Percentiles rank a stretch among this genome's conserved stretches.
Evolutionary conservation across 2,113 vertebrate species (phyloP).

Genomic region (Tachysurus fulvidraco): DNA sequence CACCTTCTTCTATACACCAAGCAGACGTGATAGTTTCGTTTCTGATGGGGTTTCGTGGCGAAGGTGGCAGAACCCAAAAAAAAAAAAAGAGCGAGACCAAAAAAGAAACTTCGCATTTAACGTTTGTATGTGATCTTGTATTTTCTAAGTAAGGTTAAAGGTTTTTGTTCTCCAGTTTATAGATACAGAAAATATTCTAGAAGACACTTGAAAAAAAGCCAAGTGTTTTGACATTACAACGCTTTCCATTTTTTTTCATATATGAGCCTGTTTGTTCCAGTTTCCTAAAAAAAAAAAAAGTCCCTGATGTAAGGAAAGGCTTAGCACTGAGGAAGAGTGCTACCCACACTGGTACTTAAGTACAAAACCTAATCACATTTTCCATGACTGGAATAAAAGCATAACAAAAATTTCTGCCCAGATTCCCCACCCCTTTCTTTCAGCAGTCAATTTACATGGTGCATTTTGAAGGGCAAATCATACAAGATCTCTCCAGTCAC

Average conservation of each 20-base stretch:
- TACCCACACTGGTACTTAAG: conserved; percentile 62
- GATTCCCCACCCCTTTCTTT: conserved; percentile 42
- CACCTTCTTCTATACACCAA: not conserved
- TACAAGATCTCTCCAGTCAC: conserved; percentile 57
- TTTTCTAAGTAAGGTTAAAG: not conserved
- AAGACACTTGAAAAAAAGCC: not conserved
- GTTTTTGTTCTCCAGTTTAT: not conserved
- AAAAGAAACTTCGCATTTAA: not conserved
- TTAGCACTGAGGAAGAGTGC: conserved; percentile 63
- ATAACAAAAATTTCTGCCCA: conserved; percentile 60
- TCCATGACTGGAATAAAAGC: conserved; percentile 65
- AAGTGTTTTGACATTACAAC: not conserved
- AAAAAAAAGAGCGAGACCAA: not conserved
- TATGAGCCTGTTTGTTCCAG: conserved; percentile 21
- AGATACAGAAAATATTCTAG: not conserved
- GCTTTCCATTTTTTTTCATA: not conserved
- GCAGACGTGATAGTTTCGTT: not conserved
- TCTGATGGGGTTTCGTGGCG: conserved; percentile 15
- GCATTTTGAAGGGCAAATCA: conserved; percentile 57
- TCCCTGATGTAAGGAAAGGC: conserved; percentile 53
- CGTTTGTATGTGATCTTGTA: not conserved
- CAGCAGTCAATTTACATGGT: conserved; percentile 43
- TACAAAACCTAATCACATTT: conserved; percentile 74
- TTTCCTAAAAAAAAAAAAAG: conserved; percentile 23
- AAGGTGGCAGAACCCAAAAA: conserved; percentile 6